Evolutionary conservation across 2,888 invertebrate genomes (phyloP), one percentile per base, ranked within the genome.

Genomic region (Catocala nupta): DNA sequence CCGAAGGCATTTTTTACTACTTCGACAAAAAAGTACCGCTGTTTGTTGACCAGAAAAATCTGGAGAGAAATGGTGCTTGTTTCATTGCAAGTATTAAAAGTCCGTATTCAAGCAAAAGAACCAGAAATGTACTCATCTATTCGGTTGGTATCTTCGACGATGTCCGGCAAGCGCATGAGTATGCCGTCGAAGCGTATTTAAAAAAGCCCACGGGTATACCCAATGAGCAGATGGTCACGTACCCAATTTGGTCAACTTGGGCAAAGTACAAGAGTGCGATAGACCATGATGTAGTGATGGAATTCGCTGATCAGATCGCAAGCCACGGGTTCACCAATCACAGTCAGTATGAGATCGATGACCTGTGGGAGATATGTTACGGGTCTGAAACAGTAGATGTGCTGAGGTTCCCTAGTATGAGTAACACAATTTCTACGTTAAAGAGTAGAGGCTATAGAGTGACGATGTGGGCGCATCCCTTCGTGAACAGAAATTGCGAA

Each of bases 231-330:
- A 95, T 96, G 91, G 92, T 96, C 5, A 85, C 85, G 6, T 89
- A 95, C 63, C 96, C 96, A 0, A 94, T 96, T 69, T 96, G 96
- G 96, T 96, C 96, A 0, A 96, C 96, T 0, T 96, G 96, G 95
- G 96, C 96, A 0, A 85, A 93, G 47, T 96, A 95, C 80, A 95
- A 95, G 63, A 82, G 87, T 0, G 80, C 91, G 10, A 92, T 96
- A 0, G 94, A 94, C 70, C 95, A 96, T 68, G 78, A 85, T 0
- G 83, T 88, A 0, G 92, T 96, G 0, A 53, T 93, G 25, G 83
- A 90, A 16, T 96, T 94, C 72, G 95, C 95, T 5, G 86, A 94
- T 59, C 91, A 95, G 55, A 95, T 96, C 57, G 80, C 83, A 1
- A 84, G 83, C 0, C 72, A 95, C 65, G 94, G 93, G 0, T 95